A percentile compares a stretch with the other conserved stretches of the same genome.
These are phyloP conservation scores for Buathra laborator DNA, from an alignment of 2,888 invertebrate species.

Conservation along the genomic window DNA sequence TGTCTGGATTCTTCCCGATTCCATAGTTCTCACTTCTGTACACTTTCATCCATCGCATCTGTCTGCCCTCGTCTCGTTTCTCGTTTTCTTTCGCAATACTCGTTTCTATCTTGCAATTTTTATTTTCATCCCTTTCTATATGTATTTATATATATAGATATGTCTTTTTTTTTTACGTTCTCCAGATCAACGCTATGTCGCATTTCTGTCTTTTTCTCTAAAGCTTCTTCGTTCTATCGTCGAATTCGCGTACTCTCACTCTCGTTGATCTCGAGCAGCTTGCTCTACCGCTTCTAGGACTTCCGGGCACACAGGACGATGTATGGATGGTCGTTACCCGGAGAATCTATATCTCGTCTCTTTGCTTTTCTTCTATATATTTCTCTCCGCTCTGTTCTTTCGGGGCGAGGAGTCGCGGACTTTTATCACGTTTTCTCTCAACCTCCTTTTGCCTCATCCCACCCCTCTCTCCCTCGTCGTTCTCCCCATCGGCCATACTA, in stretches of 20 bases:
- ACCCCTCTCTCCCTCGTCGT: not conserved
- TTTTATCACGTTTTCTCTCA: constrained; percentile 55
- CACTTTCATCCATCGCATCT: constrained; percentile 21
- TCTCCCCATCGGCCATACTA: too few species aligned
- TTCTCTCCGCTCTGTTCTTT: constrained; percentile 30
- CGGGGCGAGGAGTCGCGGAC: constrained; percentile 39
- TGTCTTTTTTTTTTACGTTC: constrained; percentile 10
- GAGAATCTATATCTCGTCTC: constrained; percentile 67
- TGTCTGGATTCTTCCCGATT: constrained; percentile 19
- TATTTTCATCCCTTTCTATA: constrained; percentile 39
- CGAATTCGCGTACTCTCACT: constrained; percentile 41
- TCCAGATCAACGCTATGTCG: constrained; percentile 33
- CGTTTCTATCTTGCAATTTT: constrained; percentile 36
- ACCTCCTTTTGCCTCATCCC: constrained; percentile 54
- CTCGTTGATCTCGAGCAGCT: constrained; percentile 46
- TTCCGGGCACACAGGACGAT: constrained; percentile 60
- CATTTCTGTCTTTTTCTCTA: constrained; percentile 23
- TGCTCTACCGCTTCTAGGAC: constrained; percentile 60
- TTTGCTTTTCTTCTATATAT: constrained; percentile 51
- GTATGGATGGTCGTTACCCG: constrained; percentile 70
- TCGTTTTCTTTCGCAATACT: constrained; percentile 44
- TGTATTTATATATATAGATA: constrained; percentile 17
- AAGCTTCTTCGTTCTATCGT: constrained; percentile 12
- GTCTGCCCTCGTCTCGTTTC: constrained; percentile 54
- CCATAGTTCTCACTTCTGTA: constrained; percentile 9